Evolutionary conservation across 2,888 invertebrate genomes (phyloP).

Genomic region (Scaptomyza tumidula): DNA sequence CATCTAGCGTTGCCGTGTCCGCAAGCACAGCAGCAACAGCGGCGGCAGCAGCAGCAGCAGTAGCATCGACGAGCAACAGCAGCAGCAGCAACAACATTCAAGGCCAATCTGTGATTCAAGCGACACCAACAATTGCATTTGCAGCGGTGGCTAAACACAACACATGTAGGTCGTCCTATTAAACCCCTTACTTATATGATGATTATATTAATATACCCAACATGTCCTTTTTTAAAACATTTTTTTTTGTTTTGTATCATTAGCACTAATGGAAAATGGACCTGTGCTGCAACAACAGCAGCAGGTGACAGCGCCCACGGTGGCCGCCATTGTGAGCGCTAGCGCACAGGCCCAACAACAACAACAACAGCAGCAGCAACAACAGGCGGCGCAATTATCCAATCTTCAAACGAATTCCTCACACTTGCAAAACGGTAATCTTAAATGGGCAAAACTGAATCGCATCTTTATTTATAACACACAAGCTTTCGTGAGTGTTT

Average conservation of each 20-base stretch:
- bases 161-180: slow-evolving; percentile 83
- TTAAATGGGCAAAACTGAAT: neutral
- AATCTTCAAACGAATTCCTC: slow-evolving; percentile 84
- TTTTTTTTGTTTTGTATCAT: slow-evolving; percentile 1
- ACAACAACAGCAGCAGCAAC: slow-evolving; percentile 47
- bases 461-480: neutral
- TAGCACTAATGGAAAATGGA: slow-evolving; percentile 84
- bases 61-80: slow-evolving; percentile 46
- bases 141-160: slow-evolving; percentile 87
- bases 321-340: slow-evolving; percentile 79
- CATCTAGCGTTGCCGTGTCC: slow-evolving; percentile 48
- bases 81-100: slow-evolving; percentile 75
- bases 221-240: neutral
- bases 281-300: slow-evolving; percentile 75
- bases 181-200: neutral
- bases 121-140: slow-evolving; percentile 86
- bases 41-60: slow-evolving; percentile 42
- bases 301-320: slow-evolving; percentile 76
- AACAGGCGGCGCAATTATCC: slow-evolving; percentile 79
- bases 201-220: neutral
- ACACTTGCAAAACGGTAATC: slow-evolving; percentile 82
- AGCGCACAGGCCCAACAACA: slow-evolving; percentile 61
- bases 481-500: too few relatives aligned
- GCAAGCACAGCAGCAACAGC: slow-evolving; percentile 55
- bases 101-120: slow-evolving; percentile 85